Conservation (phyloP, 2,113 vertebrate species). For the Tachuris rubrigastra region DNA sequence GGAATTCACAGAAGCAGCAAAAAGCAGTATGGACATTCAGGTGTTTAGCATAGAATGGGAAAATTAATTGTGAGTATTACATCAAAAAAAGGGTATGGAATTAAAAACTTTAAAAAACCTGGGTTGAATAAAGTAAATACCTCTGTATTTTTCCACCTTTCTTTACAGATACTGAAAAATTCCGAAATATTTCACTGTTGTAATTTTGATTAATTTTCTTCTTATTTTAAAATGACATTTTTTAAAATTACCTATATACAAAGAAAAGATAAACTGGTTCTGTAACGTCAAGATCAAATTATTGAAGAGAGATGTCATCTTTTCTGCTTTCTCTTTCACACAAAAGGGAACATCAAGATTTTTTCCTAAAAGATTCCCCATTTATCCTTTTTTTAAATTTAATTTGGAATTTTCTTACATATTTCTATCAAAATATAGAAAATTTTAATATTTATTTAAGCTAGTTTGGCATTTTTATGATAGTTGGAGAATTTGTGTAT, state of each 20-base stretch:
- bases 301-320: neutral
- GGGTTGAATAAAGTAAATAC: neutral
- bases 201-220: neutral
- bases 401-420: neutral
- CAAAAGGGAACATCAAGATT: neutral
- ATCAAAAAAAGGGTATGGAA: neutral
- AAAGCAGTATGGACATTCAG: neutral
- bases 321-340: neutral
- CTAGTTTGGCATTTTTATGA: neutral
- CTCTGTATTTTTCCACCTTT: neutral
- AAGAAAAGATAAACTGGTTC: neutral
- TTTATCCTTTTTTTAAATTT: rapidly evolving
- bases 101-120: neutral
- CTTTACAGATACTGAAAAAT: neutral
- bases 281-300: neutral
- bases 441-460: neutral
- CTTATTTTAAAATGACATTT: neutral
- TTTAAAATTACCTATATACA: rapidly evolving
- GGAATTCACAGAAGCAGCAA: neutral
- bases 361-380: rapidly evolving
- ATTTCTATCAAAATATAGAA: neutral
- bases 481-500: neutral
- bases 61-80: neutral
- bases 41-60: neutral
- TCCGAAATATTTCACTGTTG: neutral